Evolutionary conservation across 2,888 invertebrate genomes (phyloP).

Genomic region (Onthophagus sagittarius): DNA sequence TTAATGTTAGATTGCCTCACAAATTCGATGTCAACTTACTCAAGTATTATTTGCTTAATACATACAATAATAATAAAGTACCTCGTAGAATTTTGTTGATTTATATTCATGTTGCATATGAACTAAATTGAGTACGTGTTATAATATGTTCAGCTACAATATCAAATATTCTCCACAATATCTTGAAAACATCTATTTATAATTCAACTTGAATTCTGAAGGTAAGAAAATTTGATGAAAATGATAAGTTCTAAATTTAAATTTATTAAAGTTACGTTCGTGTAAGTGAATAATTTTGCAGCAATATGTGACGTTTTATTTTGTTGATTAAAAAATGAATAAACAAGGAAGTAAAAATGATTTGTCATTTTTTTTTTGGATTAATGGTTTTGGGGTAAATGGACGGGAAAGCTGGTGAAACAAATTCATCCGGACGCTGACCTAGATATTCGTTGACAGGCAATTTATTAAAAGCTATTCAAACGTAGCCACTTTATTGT

Average conservation of each 20-base stretch:
- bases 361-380: neutral
- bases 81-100: neutral
- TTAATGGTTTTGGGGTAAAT: neutral
- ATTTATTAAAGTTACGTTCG: too few relatives aligned
- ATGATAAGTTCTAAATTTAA: too few relatives aligned
- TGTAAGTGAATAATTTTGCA: too few relatives aligned
- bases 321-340: neutral
- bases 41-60: too few relatives aligned
- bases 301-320: neutral
- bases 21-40: too few relatives aligned
- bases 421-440: neutral
- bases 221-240: too few relatives aligned
- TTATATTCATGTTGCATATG: neutral
- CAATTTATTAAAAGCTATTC: neutral
- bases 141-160: neutral
- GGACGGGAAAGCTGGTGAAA: neutral
- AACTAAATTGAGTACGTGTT: neutral
- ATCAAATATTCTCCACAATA: neutral
- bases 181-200: neutral
- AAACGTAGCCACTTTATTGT: neutral
- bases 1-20: too few relatives aligned
- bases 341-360: neutral
- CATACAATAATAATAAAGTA: too few relatives aligned
- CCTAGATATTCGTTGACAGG: neutral
- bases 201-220: neutral